Evolutionary conservation across 1,140 invertebrate species (phyloP), one percentile per base, ranked within the genome.

Genomic region (Drosophila mojavensis): DNA sequence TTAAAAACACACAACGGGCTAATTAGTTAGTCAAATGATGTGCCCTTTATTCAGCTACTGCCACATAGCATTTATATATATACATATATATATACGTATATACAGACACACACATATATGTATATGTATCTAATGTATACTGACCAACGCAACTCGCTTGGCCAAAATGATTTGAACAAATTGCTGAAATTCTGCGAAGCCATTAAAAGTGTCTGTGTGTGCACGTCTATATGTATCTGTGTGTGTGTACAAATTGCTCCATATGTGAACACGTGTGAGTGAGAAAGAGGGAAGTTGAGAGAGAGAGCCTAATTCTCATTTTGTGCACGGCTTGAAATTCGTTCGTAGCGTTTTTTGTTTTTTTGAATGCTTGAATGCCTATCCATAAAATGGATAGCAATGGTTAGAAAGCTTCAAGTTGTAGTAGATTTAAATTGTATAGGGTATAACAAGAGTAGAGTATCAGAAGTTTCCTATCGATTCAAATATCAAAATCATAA

Each of bases 61-160:
- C 0, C 15, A 28, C 5, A 10, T n/a, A 24, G 3, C 17, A 17
- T 17, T 17, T 17, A 17, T 17, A 17, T 17, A 17, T 17, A 1
- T 17, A 17, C 33, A 43, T n/a, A 51, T 30, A 6, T 51, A 30
- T 15, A 7, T 15, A 30, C n/a, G 2, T 9, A 53, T 53, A 5
- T 33, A 30, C 4, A n/a, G n/a, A 51, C 5, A 1, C 7, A 10
- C 10, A 2, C 7, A 9, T 55, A 39, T 13, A 15, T 39, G 3
- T 53, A 30, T 30, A 3, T 26, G 20, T 28, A 58, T 41, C 13
- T 47, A 5, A 11, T 9, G n/a, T 33, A 33, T 17, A 47, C 48
- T 72, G 69, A 66, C 69, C 48, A 47, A 47, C 28, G 43, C 64
- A 66, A 66, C 15, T 47, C 13, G 2, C 28, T 33, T 20, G 24